A percentile compares a stretch with the other conserved stretches of the same genome.
Conservation (phyloP, 2,888 invertebrate genomes). For the Alitta virens region DNA sequence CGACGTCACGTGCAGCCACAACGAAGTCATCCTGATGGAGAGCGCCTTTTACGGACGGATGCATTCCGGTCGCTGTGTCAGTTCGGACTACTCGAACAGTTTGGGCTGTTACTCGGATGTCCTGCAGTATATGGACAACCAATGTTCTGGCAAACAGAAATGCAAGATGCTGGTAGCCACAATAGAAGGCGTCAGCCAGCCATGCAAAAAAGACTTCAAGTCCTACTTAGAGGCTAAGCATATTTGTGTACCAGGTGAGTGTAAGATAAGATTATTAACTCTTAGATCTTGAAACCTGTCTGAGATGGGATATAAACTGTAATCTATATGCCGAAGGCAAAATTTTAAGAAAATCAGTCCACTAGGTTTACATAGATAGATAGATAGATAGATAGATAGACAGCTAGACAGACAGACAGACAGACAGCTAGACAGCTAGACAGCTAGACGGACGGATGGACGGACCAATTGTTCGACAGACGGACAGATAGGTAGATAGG, state of each 20-base stretch:
- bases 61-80: neutral
- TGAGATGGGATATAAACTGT: no score
- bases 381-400: no score
- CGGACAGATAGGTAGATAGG: no score
- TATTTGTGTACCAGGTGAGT: constrained; percentile 7
- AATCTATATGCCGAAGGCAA: no score
- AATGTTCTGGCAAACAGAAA: constrained; percentile 11
- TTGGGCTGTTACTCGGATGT: constrained; percentile 11
- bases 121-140: constrained; percentile 16
- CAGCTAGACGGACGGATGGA: no score
- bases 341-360: no score
- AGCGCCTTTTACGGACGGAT: constrained; percentile 13
- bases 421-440: no score
- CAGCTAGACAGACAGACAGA: no score
- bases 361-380: no score
- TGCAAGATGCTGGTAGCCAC: constrained; percentile 15
- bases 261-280: no score
- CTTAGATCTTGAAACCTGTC: no score
- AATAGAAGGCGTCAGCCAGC: constrained; percentile 12
- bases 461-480: no score
- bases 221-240: constrained; percentile 15
- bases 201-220: constrained; percentile 17
- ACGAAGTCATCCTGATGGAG: constrained; percentile 12
- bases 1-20: constrained; percentile 6
- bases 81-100: neutral